These are phyloP conservation scores for Anguilla obscura DNA, from an alignment of 2,797 vertebrate species.

Conservation along the genomic window DNA sequence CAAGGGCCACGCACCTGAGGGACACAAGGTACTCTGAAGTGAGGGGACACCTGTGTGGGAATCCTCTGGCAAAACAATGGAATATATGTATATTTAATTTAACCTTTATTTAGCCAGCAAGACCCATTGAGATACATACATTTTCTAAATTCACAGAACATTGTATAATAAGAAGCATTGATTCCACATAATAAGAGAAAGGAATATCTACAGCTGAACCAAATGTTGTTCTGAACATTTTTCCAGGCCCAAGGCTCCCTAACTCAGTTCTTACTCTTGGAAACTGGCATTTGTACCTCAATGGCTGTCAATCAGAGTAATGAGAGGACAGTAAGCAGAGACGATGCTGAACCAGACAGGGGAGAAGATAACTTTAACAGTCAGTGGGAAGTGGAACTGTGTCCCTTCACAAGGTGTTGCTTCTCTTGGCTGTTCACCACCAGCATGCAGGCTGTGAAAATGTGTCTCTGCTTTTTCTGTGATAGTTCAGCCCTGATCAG, in stretches of 20 bases:
- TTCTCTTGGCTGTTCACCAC: neutral
- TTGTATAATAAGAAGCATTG: too few relatives aligned
- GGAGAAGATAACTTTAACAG: neutral
- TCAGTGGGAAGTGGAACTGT: neutral
- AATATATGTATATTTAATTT: too few relatives aligned
- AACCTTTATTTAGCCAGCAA: neutral
- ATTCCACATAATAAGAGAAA: too few relatives aligned
- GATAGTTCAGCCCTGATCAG: constrained; percentile 62
- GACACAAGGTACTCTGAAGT: constrained; percentile 57
- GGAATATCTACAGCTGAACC: too few relatives aligned
- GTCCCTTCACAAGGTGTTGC: neutral
- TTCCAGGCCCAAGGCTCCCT: too few relatives aligned
- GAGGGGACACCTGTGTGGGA: neutral
- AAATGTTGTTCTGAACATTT: too few relatives aligned
- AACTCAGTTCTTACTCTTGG: too few relatives aligned
- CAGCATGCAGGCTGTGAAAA: neutral
- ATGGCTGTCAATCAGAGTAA: neutral
- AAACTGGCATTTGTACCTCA: neutral
- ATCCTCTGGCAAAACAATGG: neutral
- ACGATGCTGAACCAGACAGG: neutral
- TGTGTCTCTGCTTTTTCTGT: neutral
- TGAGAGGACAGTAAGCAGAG: neutral
- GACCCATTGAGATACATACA: too few relatives aligned
- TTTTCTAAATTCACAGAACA: too few relatives aligned
- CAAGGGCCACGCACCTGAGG: constrained; percentile 68